Base-by-base conservation (phyloP, 2,888 invertebrate species). In the Chrysopilus asiliformis region DNA sequence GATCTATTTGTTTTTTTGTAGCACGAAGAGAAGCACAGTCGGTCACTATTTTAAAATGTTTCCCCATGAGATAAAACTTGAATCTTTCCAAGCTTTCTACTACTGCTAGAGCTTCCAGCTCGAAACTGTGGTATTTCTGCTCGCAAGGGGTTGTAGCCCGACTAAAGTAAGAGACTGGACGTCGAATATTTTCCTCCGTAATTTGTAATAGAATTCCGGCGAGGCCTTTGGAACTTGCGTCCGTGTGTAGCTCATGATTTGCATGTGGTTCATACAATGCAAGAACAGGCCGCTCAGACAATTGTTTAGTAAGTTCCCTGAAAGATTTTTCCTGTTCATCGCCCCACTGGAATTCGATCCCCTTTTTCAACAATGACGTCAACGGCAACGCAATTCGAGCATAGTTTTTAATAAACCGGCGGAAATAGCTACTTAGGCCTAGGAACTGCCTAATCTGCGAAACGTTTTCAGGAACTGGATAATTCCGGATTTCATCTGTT, bases 341-440 rank as follows among this genome's bases (percentile, higher is more conserved):
- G 4, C 2, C 22, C 18, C 32, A 32, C 9, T 4, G 8, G 13
- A 19, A 28, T n/a, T 18, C 4, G 12, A 20, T 18, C 7, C 10
- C 14, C n/a, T 45, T 45, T 35, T 42, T 42, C 14, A 40, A 25
- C 5, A 51, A 27, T 3, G 34, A 33, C 5, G 43, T 45, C 16
- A 50, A 32, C 4, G 46, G 49, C 17, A 27, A 38, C 6, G 44
- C 43, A 8, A 48, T 28, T 3, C 28, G 28, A 2, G 47, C 42
- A 38, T 42, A 49, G 17, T 38, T 29, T 26, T 42, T 17, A 3
- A 51, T 42, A 34, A 50, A 50, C 22, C 42, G 43, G 10, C 50
- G 24, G 24, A 49, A 51, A 38, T 43, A 49, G 10, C 46, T 44
- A 4, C 43, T 43, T 26, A 53, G 34, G 1, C 50, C 51, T 9